These are phyloP conservation scores for Hypomecis atomaria DNA, from an alignment of 2,888 invertebrate species.

Conservation along the genomic window DNA sequence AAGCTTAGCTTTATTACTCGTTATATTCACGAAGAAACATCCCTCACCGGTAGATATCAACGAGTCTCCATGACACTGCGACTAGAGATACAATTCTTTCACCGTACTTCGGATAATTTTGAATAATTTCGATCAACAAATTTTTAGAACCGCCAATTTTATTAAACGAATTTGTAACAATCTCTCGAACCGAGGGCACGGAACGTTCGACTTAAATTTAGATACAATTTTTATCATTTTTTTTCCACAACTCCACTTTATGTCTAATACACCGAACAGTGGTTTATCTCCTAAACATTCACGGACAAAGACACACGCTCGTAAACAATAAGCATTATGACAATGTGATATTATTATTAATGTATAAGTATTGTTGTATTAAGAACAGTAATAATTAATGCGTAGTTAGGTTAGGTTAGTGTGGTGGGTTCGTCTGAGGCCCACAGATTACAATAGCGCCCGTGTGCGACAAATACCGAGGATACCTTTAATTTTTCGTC, in stretches of 20 bases:
- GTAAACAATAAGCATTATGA: conserved; percentile 85
- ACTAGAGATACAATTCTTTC: conserved; percentile 71
- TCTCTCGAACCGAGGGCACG: conserved; percentile 44
- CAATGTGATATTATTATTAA: conserved; percentile 83
- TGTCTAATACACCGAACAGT: conserved; percentile 82
- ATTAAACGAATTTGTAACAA: conserved; percentile 65
- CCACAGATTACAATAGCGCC: conserved; percentile 84
- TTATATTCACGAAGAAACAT: conserved; percentile 88
- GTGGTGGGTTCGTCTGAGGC: conserved; percentile 76
- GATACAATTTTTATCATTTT: conserved; percentile 61
- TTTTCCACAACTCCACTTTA: conserved; percentile 72
- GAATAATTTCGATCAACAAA: conserved; percentile 74
- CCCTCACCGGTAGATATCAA: conserved; percentile 76
- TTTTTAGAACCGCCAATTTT: conserved; percentile 72
- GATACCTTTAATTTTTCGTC: conserved; percentile 72
- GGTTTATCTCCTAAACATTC: conserved; percentile 81
- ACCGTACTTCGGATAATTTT: conserved; percentile 70
- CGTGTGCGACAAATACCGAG: conserved; percentile 82
- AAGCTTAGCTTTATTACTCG: conserved; percentile 91
- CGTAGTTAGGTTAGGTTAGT: conserved; percentile 81
- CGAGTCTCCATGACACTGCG: conserved; percentile 74
- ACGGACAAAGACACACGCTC: conserved; percentile 85
- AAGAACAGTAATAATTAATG: conserved; percentile 83
- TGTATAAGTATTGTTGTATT: conserved; percentile 82
- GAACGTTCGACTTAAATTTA: conserved; percentile 61